Base-by-base conservation (phyloP, 2,888 invertebrate species). In the Leptura quadrifasciata region DNA sequence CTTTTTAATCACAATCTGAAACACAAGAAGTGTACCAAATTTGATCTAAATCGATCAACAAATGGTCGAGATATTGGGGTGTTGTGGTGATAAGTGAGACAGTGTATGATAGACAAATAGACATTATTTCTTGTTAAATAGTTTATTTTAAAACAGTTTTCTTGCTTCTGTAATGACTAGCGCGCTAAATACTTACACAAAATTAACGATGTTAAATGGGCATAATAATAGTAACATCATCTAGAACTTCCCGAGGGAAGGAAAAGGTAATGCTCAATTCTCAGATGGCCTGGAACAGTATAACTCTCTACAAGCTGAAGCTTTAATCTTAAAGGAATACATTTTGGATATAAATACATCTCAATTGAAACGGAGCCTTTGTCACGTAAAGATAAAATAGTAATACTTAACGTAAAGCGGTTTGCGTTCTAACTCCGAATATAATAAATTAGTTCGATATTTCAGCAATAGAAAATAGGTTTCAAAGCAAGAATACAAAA, bases 291-390 rank as follows among this genome's bases (percentile, higher is more conserved):
- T 18, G 31, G 35, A 10, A 15, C 35, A 35, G 58, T 20, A 6
- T 20, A 61, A 61, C 31, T 18, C 61, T 61, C 61, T n/a, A 31
- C n/a, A 12, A 15, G 17, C 61, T 27, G n/a, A 35, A 35, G 58
- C 31, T 35, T 61, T 17, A 61, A 61, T 61, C 61, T 61, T 35
- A 24, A 18, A 31, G 61, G 61, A 61, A 61, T 61, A 61, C 24
- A 35, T 27, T 61, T 35, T 61, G 31, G 31, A 61, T 31, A 61
- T 61, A 61, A 61, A 61, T 61, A 61, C 24, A 31, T 61, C 31
- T 35, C 61, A 35, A 35, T 61, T 35, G 61, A 35, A 61, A 61
- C 61, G 8, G 31, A 17, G 61, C 61, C 17, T 61, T 61, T 61
- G 61, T 61, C 61, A 61, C 61, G 61, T 61, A 61, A 31, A 12